Conservation (phyloP, 2,888 invertebrate species). For the Camponotus fellah region DNA sequence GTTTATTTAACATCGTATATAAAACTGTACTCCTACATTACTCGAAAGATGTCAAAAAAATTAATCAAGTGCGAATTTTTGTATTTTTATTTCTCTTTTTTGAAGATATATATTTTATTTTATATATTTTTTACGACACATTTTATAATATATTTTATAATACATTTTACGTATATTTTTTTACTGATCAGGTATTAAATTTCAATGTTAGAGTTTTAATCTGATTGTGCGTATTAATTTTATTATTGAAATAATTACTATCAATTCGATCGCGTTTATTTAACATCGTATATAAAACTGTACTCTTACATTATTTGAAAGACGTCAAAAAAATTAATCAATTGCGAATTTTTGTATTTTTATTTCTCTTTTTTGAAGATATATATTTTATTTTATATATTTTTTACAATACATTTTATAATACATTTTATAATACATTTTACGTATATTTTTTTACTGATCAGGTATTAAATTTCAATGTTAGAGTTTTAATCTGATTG, state of each 20-base stretch:
- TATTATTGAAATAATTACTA: not conserved
- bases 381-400: not conserved
- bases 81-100: too few species aligned
- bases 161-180: not conserved
- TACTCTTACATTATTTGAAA: not conserved
- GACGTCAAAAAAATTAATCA: not conserved
- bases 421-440: too few species aligned
- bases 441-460: not conserved
- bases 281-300: not conserved
- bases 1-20: too few species aligned
- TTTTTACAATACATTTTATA: too few species aligned
- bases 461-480: constrained; percentile 1
- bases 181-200: not conserved
- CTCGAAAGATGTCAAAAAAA: too few species aligned
- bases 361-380: not conserved
- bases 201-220: not conserved
- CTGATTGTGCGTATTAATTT: not conserved
- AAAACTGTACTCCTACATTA: too few species aligned
- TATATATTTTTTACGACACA: too few species aligned
- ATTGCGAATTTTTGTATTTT: not conserved
- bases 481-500: not conserved
- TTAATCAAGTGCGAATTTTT: too few species aligned
- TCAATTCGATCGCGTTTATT: too few species aligned
- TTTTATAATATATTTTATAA: too few species aligned
- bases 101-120: too few species aligned